Base-by-base conservation (phyloP, 2,888 invertebrate species). In the Andrena hattorfiana region DNA sequence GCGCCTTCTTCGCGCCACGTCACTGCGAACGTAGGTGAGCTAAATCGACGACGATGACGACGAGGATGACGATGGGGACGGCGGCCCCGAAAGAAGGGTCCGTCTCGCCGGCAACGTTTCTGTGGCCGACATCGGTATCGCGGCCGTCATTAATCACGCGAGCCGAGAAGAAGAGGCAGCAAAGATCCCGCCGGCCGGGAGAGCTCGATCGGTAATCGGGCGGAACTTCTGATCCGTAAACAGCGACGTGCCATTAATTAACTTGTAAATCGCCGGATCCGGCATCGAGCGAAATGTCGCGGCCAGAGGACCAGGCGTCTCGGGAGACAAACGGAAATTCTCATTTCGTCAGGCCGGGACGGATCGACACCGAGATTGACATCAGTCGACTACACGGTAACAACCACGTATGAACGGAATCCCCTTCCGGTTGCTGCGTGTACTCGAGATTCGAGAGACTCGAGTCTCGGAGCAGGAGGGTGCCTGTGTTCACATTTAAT, bases 111-210 rank as follows among this genome's bases (percentile, higher is more conserved):
- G 54, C 8, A 62, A 81, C 74, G 70, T 76, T 83, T 76, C 87
- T 87, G 88, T 54, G 69, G 54, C 62, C 74, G 89, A 85, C 87
- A 62, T 78, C 74, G 79, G 79, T 54, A 85, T 85, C 88, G 83
- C 80, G 68, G 79, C 62, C 62, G 66, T 66, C 84, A 77, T 88
- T 88, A 88, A 88, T 88, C 89, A 87, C 67, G 62, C 13, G 73
- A 26, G 30, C 51, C 66, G n/a, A 64, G 78, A 77, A 82, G 76
- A 84, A 80, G 85, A 63, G 63, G 77, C 54, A 73, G 67, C 71
- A 56, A 49, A 72, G 83, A 85, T 83, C 85, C 73, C 68, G 71
- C 56, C 80, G 75, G 81, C 76, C 77, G 54, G 30, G 56, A 20
- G 13, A 76, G 76, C 78, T 68, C 62, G 85, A 86, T 83, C 77